Evolutionary conservation across 2,113 vertebrate species (phyloP).

Genomic region (Aplodontia rufa): DNA sequence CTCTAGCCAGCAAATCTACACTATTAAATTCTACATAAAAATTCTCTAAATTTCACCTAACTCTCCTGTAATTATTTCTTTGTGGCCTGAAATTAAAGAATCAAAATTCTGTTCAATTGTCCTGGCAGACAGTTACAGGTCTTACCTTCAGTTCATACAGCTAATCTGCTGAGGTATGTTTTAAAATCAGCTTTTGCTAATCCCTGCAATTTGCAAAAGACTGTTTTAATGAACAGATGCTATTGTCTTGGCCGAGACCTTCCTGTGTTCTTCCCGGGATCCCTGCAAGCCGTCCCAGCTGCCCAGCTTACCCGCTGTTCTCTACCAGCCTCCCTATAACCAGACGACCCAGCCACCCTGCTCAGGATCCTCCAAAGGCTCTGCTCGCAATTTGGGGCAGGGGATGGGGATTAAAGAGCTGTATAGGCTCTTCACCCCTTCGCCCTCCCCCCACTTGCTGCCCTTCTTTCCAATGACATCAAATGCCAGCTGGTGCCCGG

Average conservation of each 20-base stretch:
- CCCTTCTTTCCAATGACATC: not conserved
- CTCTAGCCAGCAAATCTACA: not conserved
- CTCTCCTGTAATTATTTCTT: not conserved
- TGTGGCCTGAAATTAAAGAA: conserved; percentile 9
- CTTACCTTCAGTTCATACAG: not conserved
- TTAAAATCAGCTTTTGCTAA: not conserved
- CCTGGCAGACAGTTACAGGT: not conserved
- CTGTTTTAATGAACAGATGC: not conserved
- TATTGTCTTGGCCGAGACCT: not conserved
- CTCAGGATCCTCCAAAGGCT: accelerated
- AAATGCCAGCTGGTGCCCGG: not conserved
- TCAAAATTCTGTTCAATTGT: not conserved
- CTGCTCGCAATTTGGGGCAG: not conserved
- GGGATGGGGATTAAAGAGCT: not conserved
- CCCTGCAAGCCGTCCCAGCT: no score
- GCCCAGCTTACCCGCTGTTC: not conserved
- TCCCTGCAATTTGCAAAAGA: not conserved
- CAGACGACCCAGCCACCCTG: not conserved
- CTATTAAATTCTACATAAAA: not conserved
- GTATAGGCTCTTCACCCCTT: no score
- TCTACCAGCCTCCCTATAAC: not conserved
- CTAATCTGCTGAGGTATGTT: not conserved
- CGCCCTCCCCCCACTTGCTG: accelerated
- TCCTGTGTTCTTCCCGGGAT: no score
- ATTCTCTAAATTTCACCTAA: not conserved